Conservation (phyloP, 2,797 vertebrate species). For the Neomorphus geoffroyi region DNA sequence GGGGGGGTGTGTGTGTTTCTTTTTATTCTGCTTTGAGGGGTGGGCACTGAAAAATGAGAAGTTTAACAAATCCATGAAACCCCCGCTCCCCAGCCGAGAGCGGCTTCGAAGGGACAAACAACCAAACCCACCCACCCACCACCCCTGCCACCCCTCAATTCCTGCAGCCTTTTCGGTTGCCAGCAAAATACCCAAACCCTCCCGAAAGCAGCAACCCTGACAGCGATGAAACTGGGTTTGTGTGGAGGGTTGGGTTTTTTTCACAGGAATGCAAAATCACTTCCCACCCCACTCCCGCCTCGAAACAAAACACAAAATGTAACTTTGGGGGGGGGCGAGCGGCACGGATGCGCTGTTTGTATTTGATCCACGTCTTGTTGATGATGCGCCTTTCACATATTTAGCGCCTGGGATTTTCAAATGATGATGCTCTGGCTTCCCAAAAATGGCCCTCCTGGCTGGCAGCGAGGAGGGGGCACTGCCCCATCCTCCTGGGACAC, state of each 20-base stretch:
- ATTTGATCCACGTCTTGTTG: conserved; percentile 36
- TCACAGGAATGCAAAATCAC: conserved; percentile 30
- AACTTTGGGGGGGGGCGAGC: too few relatives aligned
- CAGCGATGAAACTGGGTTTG: conserved; percentile 55
- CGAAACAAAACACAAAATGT: conserved; percentile 34
- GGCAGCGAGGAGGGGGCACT: background rate
- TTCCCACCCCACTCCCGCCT: conserved; percentile 24
- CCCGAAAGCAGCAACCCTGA: conserved; percentile 38
- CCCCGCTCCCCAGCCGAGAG: background rate
- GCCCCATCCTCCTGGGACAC: background rate
- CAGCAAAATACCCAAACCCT: conserved; percentile 40
- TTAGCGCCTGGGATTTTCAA: background rate
- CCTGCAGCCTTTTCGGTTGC: conserved; percentile 32
- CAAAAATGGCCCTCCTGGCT: background rate
- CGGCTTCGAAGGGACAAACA: conserved; percentile 43
- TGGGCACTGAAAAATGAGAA: background rate
- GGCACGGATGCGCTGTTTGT: background rate
- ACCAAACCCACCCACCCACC: too few relatives aligned
- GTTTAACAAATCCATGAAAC: background rate
- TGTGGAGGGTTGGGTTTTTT: background rate
- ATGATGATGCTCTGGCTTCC: background rate
- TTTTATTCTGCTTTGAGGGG: background rate
- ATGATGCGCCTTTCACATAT: conserved; percentile 22
- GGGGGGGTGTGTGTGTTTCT: background rate
- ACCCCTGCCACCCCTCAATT: too few relatives aligned